Base-by-base conservation (phyloP, 2,113 vertebrate species). In the Poicephalus meyeri region DNA sequence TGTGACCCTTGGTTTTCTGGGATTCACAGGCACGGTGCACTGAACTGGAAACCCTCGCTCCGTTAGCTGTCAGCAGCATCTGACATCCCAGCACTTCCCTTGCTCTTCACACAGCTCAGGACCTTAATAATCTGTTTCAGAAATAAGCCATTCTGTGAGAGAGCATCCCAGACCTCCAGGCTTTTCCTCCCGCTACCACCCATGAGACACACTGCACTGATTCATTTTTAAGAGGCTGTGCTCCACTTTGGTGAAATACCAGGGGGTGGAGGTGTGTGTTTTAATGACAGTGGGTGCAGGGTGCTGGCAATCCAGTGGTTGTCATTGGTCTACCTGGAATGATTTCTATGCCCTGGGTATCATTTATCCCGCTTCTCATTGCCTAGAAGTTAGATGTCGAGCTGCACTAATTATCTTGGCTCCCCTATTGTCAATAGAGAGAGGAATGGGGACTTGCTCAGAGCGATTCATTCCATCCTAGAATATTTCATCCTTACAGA, bases 201-300 rank as follows among this genome's bases (percentile, higher is more conserved):
- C 65, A n/a, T 47, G 79, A 80, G 79, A 80, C 58, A 42, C 14
- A 46, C 15, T 39, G 28, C 37, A 50, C 9, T 60, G 72, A 89
- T 53, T 46, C 25, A 20, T 71, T 77, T 74, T 49, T 17, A 68
- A 87, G 61, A 41, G 37, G 21, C 50, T 70, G 18, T 44, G n/a
- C 24, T 83, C 64, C 50, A 26, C 44, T 25, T 77, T 6, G 14
- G 16, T 58, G 16, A 63, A 52, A 42, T 25, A 35, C 3, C 28
- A 33, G 20, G n/a, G 47, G 39, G 17, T 37, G 29, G 46, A 58
- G 15, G 14, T 3, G 17, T 39, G 33, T 37, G n/a, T n/a, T 82
- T 66, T 81, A 61, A n/a, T 0, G 0, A 63, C 7, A 53, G 44
- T 21, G 2, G 1, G 41, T 35, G 33, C 26, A 55, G 42, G 61